A percentile compares a stretch with the other conserved stretches of the same genome.
Evolutionary conservation across 2,888 invertebrate genomes (phyloP).

Genomic region (Hemithea aestivaria): DNA sequence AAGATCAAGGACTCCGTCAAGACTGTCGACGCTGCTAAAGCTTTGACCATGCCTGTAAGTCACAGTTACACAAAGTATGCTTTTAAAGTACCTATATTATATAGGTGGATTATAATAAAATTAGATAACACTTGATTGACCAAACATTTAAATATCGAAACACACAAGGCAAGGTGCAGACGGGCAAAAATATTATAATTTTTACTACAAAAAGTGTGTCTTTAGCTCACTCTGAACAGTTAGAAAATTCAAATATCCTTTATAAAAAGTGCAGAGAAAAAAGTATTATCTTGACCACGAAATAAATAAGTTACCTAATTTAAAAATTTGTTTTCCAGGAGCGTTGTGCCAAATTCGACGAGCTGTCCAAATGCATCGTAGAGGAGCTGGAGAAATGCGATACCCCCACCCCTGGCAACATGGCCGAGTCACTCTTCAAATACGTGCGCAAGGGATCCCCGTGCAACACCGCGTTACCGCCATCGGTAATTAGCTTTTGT

Average conservation of each 20-base stretch:
- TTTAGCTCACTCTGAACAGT: too few species aligned
- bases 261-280: too few species aligned
- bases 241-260: too few species aligned
- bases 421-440: constrained; percentile 86
- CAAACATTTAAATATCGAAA: too few species aligned
- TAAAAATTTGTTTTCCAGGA: too few species aligned
- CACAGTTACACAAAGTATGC: background rate
- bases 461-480: constrained; percentile 56
- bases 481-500: constrained; percentile 25
- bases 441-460: constrained; percentile 84
- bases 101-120: too few species aligned
- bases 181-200: too few species aligned
- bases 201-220: too few species aligned
- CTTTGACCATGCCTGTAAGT: constrained; percentile 43
- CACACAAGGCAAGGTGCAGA: too few species aligned
- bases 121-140: too few species aligned
- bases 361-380: constrained; percentile 79
- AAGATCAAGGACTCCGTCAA: constrained; percentile 32
- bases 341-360: constrained; percentile 74
- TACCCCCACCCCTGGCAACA: constrained; percentile 88
- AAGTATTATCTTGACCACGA: too few species aligned
- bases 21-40: constrained; percentile 37
- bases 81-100: background rate
- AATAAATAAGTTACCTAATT: too few species aligned
- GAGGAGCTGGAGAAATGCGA: constrained; percentile 81